Percentiles rank a stretch among this genome's conserved stretches.
Conservation (phyloP, 2,888 invertebrate genomes). For the Agonopterix heracliana region DNA sequence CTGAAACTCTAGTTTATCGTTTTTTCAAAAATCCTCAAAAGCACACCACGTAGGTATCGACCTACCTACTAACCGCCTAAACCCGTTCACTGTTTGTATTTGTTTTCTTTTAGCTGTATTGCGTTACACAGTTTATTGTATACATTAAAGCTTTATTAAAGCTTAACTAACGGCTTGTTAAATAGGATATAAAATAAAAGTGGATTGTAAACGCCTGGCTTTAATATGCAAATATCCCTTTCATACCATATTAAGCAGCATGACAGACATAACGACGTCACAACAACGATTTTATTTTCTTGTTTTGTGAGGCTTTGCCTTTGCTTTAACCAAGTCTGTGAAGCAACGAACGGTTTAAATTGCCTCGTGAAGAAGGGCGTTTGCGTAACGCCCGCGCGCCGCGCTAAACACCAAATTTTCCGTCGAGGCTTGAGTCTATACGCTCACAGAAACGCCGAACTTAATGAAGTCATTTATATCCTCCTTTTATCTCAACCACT, state of each 20-base stretch:
- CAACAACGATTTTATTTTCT: slow-evolving; percentile 49
- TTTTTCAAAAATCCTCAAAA: too few relatives aligned
- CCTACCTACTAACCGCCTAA: too few relatives aligned
- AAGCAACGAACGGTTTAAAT: slow-evolving; percentile 48
- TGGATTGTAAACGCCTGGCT: slow-evolving; percentile 19
- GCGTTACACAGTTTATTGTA: too few relatives aligned
- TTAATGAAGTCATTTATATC: slow-evolving; percentile 57
- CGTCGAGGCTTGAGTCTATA: slow-evolving; percentile 29
- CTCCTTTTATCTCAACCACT: slow-evolving; percentile 26
- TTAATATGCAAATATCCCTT: slow-evolving; percentile 33
- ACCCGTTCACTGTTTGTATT: too few relatives aligned
- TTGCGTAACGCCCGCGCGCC: slow-evolving; percentile 37
- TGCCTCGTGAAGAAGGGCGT: slow-evolving; percentile 46
- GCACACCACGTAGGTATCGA: too few relatives aligned
- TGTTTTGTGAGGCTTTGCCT: slow-evolving; percentile 50
- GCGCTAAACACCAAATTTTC: slow-evolving; percentile 58
- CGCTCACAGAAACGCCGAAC: slow-evolving; percentile 31
- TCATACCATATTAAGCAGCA: slow-evolving; percentile 28
- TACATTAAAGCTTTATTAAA: not conserved
- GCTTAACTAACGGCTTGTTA: not conserved
- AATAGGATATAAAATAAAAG: slow-evolving; percentile 7
- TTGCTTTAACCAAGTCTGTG: slow-evolving; percentile 33
- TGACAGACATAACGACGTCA: slow-evolving; percentile 24
- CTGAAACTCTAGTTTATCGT: too few relatives aligned
- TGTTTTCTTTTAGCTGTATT: too few relatives aligned